Evolutionary conservation across 2,888 invertebrate species (phyloP), one percentile per base, ranked within the genome.

Genomic region (Agrochola macilenta): DNA sequence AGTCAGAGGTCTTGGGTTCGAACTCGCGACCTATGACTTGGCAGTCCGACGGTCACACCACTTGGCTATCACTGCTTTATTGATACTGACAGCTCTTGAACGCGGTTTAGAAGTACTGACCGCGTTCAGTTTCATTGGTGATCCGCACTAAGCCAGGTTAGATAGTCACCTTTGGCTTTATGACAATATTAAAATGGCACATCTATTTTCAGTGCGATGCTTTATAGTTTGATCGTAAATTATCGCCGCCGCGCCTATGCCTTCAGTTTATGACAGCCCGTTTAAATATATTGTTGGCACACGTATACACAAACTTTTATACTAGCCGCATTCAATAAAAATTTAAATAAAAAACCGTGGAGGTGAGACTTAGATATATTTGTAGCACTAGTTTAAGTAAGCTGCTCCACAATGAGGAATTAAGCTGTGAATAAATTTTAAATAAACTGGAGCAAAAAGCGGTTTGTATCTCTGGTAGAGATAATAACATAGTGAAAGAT

Each of bases 171-270:
- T 87, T 71, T 78, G 74, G 87, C 88, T 91, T 91, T 91, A 92
- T 87, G 87, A 85, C 89, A 90, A 85, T 91, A 90, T 90, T 89
- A 89, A 90, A 92, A 90, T 90, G 88, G 88, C 89, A 87, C 87
- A 88, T 88, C 89, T 88, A 91, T 89, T 91, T 91, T 89, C 88
- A 87, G 84, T 80, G 69, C 78, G 81, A 76, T 85, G 82, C 72
- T 88, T 91, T 91, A 92, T 91, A 87, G 87, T 83, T 82, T 43
- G 83, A 83, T 91, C 91, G 91, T 94, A 92, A 93, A 93, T 92
- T 89, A 91, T 89, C 86, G 82, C 79, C 69, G 82, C 79, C 88
- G 85, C 82, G 86, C 84, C 89, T 88, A 85, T 89, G 83, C 84
- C 83, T 87, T 78, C 84, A 82, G 74, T 92, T 93, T 92, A 92